Evolutionary conservation across 2,113 vertebrate genomes (phyloP).

Genomic region (Athene cunicularia): DNA sequence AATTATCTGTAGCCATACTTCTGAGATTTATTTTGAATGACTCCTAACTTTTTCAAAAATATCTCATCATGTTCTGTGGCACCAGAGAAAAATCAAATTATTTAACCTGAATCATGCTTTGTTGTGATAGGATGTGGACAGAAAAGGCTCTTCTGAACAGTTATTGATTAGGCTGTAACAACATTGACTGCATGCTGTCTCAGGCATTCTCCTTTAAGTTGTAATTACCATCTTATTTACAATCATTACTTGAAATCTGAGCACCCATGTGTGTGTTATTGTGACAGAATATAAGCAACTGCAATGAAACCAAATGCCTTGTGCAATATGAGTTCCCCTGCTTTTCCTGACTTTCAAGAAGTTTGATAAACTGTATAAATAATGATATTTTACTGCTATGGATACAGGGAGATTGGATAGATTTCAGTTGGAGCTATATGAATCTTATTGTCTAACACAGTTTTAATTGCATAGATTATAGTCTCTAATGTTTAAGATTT

Average conservation of each 20-base stretch:
- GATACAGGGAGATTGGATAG: neutral
- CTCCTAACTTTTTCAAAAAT: constrained; percentile 20
- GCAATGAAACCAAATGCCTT: neutral
- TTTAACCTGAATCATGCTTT: neutral
- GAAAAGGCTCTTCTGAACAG: neutral
- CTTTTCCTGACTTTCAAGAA: neutral
- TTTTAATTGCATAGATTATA: neutral
- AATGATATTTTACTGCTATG: neutral
- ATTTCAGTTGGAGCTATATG: neutral
- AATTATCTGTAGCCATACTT: neutral
- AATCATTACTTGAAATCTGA: constrained; percentile 4
- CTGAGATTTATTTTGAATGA: neutral
- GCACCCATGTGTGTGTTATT: neutral
- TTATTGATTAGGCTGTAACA: constrained; percentile 32
- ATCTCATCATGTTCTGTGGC: neutral
- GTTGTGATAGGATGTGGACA: neutral
- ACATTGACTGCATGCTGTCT: neutral
- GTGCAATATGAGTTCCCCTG: neutral
- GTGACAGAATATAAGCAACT: neutral
- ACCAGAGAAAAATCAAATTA: constrained; percentile 12
- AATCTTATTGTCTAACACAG: neutral
- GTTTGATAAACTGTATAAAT: neutral
- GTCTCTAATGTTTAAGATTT: neutral
- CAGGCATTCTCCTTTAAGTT: neutral
- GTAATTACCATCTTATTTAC: constrained; percentile 5